phyloP scores from a whole-genome alignment of 2,888 invertebrate genomes.

The Stictocephala bisonia region DNA sequence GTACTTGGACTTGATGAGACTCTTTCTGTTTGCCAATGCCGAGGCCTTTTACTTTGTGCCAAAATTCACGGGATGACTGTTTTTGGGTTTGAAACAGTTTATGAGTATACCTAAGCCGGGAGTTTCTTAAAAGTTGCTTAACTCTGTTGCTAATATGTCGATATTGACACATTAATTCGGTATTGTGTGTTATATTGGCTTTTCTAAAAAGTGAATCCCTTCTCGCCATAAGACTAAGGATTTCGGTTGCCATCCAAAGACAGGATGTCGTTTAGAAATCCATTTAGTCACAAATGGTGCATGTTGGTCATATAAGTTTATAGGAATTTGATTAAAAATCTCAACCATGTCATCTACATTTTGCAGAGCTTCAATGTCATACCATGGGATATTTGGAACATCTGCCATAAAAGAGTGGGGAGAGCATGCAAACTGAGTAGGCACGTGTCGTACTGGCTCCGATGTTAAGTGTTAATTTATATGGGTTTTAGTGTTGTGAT shows the following conservation, averaged over 20 bases:
- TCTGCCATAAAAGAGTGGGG: too few relatives aligned
- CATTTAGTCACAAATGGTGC: neutral
- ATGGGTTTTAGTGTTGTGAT: too few relatives aligned
- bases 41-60: neutral
- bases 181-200: neutral
- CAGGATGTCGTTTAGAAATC: neutral
- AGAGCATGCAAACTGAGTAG: too few relatives aligned
- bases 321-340: neutral
- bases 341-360: neutral
- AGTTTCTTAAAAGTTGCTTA: neutral
- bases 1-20: neutral
- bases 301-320: slow-evolving; percentile 1
- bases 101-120: neutral
- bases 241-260: neutral
- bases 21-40: neutral
- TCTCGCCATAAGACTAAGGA: neutral
- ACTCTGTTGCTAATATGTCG: neutral
- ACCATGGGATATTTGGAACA: neutral
- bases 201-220: neutral
- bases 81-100: neutral
- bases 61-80: neutral
- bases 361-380: neutral
- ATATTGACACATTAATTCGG: neutral
- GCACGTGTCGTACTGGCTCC: too few relatives aligned
- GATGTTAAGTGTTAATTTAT: too few relatives aligned